Base-by-base conservation (phyloP, 2,797 vertebrate species). In the Oreonectes daqikongensis region DNA sequence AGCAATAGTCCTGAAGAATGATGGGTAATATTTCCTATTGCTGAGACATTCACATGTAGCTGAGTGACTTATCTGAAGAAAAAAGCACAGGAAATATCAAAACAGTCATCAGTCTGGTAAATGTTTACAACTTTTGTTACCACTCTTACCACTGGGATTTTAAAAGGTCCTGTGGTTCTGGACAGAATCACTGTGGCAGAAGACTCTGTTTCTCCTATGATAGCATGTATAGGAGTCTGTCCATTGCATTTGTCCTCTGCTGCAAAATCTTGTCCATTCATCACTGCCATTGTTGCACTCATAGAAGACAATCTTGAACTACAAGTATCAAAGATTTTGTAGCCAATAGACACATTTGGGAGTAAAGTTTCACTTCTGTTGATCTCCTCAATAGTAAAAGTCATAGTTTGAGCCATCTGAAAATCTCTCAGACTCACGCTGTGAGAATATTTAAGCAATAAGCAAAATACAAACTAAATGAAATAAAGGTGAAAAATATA, bases 161-260 rank as follows among this genome's bases (percentile, higher is more conserved):
- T 81, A 79, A 92, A 93, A 2, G 92, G 91, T 20, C 90, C 89
- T 5, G 90, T 90, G 3, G 87, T 91, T 68, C 69, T 88, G 63
- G 92, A 78, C 8, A 93, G 81, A n/a, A 91, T 88, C 66, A 93
- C 89, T 12, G 90, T 92, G 8, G 90, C 88, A 44, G 92, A 90
- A 0, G 92, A 92, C 77, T 92, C 92, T 6, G 92, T 91, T 76
- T 92, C 90, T 8, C 91, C 92, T 1, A 93, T 92, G n/a, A 93
- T 91, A n/a, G 89, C 90, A 52, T 90, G 87, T 52, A 93, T 89
- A 32, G 85, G 81, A 65, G 91, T 81, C 28, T 90, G 83, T 44
- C 89, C 85, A 8, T 78, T 83, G 32, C 91, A 91, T 22, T 20
- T 80, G 26, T 82, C 75, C 28, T 52, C 82, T 8, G 59, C 44